These are phyloP conservation scores for Nomia melanderi DNA, from an alignment of 1,140 invertebrate species.

Conservation along the genomic window DNA sequence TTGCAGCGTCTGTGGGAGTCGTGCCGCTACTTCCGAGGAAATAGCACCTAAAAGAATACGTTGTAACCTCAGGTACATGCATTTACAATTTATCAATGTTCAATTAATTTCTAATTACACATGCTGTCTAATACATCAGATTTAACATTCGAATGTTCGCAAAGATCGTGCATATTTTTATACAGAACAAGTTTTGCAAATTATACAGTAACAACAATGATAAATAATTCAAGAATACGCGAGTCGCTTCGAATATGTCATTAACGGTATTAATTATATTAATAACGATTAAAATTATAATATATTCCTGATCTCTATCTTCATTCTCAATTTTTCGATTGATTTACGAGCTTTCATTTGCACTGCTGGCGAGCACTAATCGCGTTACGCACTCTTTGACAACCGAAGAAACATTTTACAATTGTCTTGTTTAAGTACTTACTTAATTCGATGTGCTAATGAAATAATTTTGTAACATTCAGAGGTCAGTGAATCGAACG, in stretches of 20 bases:
- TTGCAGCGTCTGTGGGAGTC: slow-evolving; percentile 71
- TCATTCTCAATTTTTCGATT: background rate
- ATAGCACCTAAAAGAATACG: slow-evolving; percentile 72
- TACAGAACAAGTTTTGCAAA: background rate
- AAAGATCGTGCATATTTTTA: background rate
- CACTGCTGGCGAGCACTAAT: background rate
- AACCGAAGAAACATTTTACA: background rate
- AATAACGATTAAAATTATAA: background rate
- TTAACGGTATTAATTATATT: background rate
- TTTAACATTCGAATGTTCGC: background rate
- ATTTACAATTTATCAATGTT: slow-evolving; percentile 36
- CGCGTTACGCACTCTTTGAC: background rate
- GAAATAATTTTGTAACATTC: background rate
- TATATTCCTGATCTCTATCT: background rate
- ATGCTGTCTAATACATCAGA: background rate
- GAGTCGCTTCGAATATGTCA: background rate
- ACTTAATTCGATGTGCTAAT: background rate
- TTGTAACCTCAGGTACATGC: slow-evolving; percentile 72
- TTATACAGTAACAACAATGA: background rate
- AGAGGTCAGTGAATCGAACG: background rate
- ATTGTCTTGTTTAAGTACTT: background rate
- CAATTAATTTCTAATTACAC: background rate
- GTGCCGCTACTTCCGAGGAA: slow-evolving; percentile 75
- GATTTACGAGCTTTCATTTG: background rate
- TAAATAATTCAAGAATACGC: background rate